Conservation (phyloP, 2,888 invertebrate species). For the Xestobium rufovillosum region DNA sequence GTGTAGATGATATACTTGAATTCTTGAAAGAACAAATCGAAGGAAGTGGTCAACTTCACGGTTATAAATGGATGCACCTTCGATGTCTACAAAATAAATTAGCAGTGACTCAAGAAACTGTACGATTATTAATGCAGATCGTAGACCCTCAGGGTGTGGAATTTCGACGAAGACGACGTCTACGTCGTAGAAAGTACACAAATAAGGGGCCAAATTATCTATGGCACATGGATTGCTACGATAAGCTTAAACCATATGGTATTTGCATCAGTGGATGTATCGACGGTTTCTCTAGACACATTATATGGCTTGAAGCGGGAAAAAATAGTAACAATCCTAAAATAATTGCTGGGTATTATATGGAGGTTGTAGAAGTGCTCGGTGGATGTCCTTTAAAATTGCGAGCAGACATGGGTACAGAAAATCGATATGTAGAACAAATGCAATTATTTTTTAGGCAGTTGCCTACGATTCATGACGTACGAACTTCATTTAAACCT, state of each 20-base stretch:
- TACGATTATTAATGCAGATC: conserved; percentile 13
- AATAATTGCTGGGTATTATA: conserved; percentile 17
- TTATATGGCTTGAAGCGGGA: conserved; percentile 19
- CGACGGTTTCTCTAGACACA: conserved; percentile 17
- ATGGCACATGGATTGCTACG: too few relatives aligned
- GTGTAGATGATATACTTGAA: too few relatives aligned
- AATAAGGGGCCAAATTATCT: too few relatives aligned
- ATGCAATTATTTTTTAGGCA: conserved; percentile 16
- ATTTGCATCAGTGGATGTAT: conserved; percentile 17
- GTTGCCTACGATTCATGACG: too few relatives aligned
- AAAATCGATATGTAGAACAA: conserved; percentile 17
- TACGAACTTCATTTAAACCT: too few relatives aligned
- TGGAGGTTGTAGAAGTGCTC: conserved; percentile 11
- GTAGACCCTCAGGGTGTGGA: conserved; percentile 16
- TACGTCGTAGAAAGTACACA: conserved; percentile 16
- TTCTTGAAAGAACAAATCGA: conserved; percentile 15
- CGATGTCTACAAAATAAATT: conserved; percentile 19
- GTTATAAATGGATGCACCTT: conserved; percentile 20
- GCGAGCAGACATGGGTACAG: conserved; percentile 21
- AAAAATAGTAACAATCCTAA: conserved; percentile 17
- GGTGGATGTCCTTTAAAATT: conserved; percentile 15
- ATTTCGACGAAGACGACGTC: conserved; percentile 15
- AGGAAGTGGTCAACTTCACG: conserved; percentile 16
- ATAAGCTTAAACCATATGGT: too few relatives aligned
- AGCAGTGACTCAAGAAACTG: conserved; percentile 14